These are phyloP conservation scores for Paramuricea clavata DNA, from an alignment of 92 coral and sea anemone species.

Conservation along the genomic window DNA sequence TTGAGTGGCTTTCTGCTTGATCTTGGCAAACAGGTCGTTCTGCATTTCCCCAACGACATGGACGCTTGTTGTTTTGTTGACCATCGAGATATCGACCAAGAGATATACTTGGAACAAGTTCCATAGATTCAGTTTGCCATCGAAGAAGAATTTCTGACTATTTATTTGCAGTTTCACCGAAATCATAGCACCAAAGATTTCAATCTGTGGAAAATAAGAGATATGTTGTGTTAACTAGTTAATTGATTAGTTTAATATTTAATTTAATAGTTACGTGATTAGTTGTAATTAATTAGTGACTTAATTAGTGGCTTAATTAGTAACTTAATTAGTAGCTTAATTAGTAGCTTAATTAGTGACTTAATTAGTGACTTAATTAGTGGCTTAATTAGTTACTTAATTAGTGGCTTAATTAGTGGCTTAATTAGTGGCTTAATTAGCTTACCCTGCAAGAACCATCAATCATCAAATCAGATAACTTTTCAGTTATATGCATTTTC, in stretches of 20 bases:
- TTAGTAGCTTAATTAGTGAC: no score
- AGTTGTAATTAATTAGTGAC: no score
- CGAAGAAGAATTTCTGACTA: conserved; percentile 16
- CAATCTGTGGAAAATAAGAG: no score
- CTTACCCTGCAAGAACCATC: conserved; percentile 45
- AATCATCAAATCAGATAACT: not conserved
- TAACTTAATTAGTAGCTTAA: no score
- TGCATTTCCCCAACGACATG: conserved; percentile 25
- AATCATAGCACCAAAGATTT: conserved; percentile 20
- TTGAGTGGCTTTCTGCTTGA: conserved; percentile 24
- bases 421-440: no score
- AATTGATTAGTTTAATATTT: no score
- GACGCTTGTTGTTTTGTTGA: not conserved
- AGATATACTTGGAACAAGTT: conserved; percentile 17
- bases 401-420: no score
- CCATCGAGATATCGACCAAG: not conserved
- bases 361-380: no score
- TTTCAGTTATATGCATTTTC: conserved; percentile 1
- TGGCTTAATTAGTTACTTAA: no score
- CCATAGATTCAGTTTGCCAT: conserved; percentile 21
- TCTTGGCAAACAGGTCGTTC: conserved; percentile 27
- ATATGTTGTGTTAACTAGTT: no score
- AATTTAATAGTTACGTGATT: no score
- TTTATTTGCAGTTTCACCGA: conserved; percentile 19
- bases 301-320: no score